A percentile compares a stretch with the other conserved stretches of the same genome.
phyloP scores from a whole-genome alignment of 1,140 invertebrate species.

The Cyclargus thomasi region DNA sequence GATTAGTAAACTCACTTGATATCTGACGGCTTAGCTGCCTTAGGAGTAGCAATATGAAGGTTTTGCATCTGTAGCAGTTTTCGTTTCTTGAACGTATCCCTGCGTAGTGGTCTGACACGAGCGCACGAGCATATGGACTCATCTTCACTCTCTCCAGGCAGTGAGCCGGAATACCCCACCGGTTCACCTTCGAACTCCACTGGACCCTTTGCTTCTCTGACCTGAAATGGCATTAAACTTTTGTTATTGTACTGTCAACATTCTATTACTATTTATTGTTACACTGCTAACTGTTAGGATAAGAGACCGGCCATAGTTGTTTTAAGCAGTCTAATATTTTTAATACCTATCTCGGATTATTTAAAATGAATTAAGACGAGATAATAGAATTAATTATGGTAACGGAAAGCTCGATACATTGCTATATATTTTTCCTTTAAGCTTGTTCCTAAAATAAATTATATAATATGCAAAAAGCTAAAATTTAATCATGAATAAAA shows the following conservation, averaged over 20 bases:
- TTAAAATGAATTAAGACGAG: too few relatives aligned
- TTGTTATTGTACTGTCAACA: too few relatives aligned
- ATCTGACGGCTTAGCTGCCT: constrained; percentile 80
- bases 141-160: constrained; percentile 72
- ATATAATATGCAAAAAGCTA: too few relatives aligned
- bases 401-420: too few relatives aligned
- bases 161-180: constrained; percentile 79
- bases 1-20: constrained; percentile 45
- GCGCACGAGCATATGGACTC: constrained; percentile 40
- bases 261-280: too few relatives aligned
- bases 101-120: constrained; percentile 44
- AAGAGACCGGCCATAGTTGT: too few relatives aligned
- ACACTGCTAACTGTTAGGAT: too few relatives aligned
- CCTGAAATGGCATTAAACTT: constrained; percentile 33
- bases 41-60: constrained; percentile 83
- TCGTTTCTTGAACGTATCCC: constrained; percentile 83
- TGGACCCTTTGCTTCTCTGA: constrained; percentile 59
- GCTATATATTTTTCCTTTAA: too few relatives aligned
- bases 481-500: background rate
- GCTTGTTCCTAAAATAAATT: too few relatives aligned
- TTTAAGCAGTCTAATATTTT: too few relatives aligned
- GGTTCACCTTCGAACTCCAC: constrained; percentile 60
- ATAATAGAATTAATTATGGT: too few relatives aligned
- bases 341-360: too few relatives aligned
- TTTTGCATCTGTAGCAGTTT: constrained; percentile 84